These are phyloP conservation scores for Tretioscincus oriximinensis DNA, from an alignment of 2,113 vertebrate species.

Conservation along the genomic window DNA sequence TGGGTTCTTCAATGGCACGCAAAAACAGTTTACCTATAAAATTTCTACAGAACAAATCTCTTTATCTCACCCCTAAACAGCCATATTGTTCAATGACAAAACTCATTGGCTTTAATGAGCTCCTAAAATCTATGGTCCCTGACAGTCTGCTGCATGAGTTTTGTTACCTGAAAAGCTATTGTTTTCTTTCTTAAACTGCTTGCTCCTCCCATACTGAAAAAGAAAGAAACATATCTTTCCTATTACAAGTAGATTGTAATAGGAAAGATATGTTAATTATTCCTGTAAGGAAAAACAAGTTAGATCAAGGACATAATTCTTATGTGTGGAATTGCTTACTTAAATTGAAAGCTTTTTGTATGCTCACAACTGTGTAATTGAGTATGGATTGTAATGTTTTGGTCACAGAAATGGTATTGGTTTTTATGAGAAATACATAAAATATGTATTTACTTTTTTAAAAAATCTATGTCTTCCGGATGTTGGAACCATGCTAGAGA, in stretches of 20 bases:
- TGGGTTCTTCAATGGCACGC: not conserved
- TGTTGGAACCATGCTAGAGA: not conserved
- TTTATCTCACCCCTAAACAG: conserved; percentile 10
- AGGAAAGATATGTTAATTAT: not conserved
- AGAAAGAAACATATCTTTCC: not conserved
- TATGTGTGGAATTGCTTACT: not conserved
- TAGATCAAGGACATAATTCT: no score
- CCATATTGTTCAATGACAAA: conserved; percentile 30
- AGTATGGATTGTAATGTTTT: not conserved
- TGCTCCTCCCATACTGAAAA: conserved; percentile 2
- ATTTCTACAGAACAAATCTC: conserved; percentile 9
- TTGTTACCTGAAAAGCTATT: not conserved
- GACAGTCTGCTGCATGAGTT: not conserved
- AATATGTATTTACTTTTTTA: not conserved
- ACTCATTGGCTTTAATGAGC: not conserved
- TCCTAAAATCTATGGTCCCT: conserved; percentile 24
- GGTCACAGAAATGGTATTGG: not conserved
- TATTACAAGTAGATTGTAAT: not conserved
- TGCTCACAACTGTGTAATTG: not conserved
- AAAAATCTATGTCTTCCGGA: not conserved
- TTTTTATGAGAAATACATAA: not conserved
- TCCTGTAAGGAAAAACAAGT: no score
- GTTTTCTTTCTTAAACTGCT: conserved; percentile 16
- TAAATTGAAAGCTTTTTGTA: not conserved
- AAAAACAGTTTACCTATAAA: not conserved